Base-by-base conservation (phyloP, 2,113 vertebrate species). In the Plecotus auritus region DNA sequence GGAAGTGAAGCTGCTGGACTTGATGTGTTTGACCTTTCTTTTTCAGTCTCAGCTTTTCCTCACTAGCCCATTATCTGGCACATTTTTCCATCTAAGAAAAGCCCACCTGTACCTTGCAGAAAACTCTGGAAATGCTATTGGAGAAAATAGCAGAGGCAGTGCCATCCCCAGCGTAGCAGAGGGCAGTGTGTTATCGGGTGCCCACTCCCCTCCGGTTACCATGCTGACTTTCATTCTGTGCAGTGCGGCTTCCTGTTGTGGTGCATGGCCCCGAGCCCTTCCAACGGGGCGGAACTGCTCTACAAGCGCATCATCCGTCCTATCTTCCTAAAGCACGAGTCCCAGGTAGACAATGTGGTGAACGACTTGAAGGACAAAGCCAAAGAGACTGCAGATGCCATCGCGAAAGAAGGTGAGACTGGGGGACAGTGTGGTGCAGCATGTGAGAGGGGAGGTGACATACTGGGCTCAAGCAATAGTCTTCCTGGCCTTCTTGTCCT, bases 231-330 rank as follows among this genome's bases (percentile, higher is more conserved):
- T 97, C 61, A 0, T 82, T 92, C 69, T 84, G 45, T 69, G 35
- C 59, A 99, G 99, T 99, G 99, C 47, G 99, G 98, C 64, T 99
- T 99, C 97, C 97, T 99, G 98, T 72, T 99, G 90, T 99, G 99
- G 99, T 99, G 99, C 97, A 99, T 99, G 99, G 98, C 99, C 64
- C 99, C 99, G 0, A 99, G 98, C 64, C 98, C 99, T 7, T 98
- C 99, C 0, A 99, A 99, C 0, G 99, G 99, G 22, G 99, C 99
- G 0, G 97, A 99, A 35, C 94, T 98, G 74, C 99, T 99, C 85
- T 99, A 99, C 94, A 97, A 77, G 26, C 98, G 99, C 82, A 91
- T 99, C 97, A 99, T 99, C 88, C 99, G 99, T 5, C 99, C 99
- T 8, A 91, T 99, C 92, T 99, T 99, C 98, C 97, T 99, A 95